Conservation (phyloP, 2,113 vertebrate genomes). For the Uropsilus gracilis region DNA sequence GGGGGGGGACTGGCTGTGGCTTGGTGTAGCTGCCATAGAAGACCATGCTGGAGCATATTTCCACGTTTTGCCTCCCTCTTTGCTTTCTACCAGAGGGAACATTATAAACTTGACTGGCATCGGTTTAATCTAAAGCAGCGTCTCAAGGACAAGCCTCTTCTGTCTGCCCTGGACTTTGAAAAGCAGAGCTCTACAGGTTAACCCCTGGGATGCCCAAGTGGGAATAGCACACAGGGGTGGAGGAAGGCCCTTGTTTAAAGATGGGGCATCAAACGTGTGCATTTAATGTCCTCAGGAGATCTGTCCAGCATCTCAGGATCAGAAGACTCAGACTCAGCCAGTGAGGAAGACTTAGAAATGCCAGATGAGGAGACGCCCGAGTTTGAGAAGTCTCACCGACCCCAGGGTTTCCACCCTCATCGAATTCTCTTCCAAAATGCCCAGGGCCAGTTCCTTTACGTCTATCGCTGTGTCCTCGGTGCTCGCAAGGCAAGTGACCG, state of each 20-base stretch:
- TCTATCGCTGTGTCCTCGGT: conserved; percentile 90
- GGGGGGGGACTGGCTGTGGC: too few species aligned
- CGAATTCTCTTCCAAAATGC: conserved; percentile 91
- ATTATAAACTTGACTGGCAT: conserved; percentile 98
- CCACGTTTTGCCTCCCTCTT: neutral
- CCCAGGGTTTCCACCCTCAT: conserved; percentile 73
- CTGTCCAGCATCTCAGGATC: conserved; percentile 98
- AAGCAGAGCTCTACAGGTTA: conserved; percentile 84
- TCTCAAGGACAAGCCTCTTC: conserved; percentile 81
- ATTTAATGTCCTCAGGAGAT: conserved; percentile 87
- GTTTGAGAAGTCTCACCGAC: neutral
- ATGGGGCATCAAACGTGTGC: neutral
- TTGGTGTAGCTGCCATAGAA: neutral
- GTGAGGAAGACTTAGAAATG: conserved; percentile 56
- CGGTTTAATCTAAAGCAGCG: conserved; percentile 96
- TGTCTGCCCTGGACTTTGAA: conserved; percentile 93
- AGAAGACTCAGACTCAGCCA: conserved; percentile 86
- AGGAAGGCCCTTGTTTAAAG: neutral
- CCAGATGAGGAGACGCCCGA: conserved; percentile 28
- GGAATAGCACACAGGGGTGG: neutral
- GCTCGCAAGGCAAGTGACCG: conserved; percentile 86
- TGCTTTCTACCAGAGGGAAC: conserved; percentile 89
- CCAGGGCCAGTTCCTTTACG: conserved; percentile 88
- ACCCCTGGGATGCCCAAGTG: neutral
- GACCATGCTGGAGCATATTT: neutral